These are phyloP conservation scores for Anoncus sp. DNA, from an alignment of 2,888 invertebrate species.

Conservation along the genomic window DNA sequence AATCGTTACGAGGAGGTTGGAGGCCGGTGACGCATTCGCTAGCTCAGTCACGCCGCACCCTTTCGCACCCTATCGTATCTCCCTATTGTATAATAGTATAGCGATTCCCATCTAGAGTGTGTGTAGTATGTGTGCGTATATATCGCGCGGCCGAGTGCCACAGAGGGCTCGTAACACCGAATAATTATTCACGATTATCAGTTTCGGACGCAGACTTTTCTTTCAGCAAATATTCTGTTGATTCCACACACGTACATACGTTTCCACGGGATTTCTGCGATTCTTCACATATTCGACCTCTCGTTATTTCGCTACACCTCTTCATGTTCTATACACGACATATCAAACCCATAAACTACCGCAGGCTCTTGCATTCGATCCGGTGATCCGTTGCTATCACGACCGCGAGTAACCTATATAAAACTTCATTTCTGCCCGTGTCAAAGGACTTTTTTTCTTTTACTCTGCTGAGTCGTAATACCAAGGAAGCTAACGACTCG, in stretches of 20 bases:
- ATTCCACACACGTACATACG: neutral
- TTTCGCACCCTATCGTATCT: constrained; percentile 15
- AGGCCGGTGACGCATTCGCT: constrained; percentile 26
- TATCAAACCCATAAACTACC: constrained; percentile 25
- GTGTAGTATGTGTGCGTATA: neutral
- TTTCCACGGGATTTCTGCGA: constrained; percentile 2
- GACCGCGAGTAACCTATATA: neutral
- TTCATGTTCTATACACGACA: neutral
- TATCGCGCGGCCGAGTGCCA: neutral
- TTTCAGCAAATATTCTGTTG: constrained; percentile 36
- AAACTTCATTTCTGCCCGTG: constrained; percentile 7
- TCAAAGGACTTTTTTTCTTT: neutral
- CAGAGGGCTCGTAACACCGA: constrained; percentile 2
- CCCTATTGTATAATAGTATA: constrained; percentile 6
- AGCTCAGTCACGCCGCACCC: constrained; percentile 34
- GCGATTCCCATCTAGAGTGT: neutral
- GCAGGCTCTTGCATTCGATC: neutral
- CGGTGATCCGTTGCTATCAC: constrained; percentile 5
- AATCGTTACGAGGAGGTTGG: constrained; percentile 36
- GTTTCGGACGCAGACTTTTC: constrained; percentile 27
- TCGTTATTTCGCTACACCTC: constrained; percentile 25
- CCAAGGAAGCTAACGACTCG: constrained; percentile 1
- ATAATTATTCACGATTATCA: constrained; percentile 39
- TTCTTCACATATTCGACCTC: constrained; percentile 13
- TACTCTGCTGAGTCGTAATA: constrained; percentile 30